phyloP scores from a whole-genome alignment of 2,797 vertebrate genomes.

The Garrulus glandarius region DNA sequence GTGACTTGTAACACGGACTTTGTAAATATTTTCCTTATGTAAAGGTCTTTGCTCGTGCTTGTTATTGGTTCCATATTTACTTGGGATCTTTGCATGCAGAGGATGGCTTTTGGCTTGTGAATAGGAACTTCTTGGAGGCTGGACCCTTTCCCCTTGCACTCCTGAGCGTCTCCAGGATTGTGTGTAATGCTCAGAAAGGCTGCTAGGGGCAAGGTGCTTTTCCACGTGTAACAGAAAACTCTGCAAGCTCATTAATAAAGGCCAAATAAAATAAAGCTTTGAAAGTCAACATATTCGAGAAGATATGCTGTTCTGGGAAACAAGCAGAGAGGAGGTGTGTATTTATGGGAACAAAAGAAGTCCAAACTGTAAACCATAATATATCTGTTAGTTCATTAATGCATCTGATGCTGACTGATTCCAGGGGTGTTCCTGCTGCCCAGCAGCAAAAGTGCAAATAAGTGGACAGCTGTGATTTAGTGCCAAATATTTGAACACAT shows the following conservation, averaged over 20 bases:
- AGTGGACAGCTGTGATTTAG: slow-evolving; percentile 47
- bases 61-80: slow-evolving; percentile 28
- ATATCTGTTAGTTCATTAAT: slow-evolving; percentile 30
- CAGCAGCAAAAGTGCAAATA: slow-evolving; percentile 48
- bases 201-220: neutral
- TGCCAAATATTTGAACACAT: slow-evolving; percentile 44
- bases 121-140: neutral
- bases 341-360: slow-evolving; percentile 7
- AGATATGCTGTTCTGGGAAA: neutral
- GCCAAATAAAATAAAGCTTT: neutral
- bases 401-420: slow-evolving; percentile 22
- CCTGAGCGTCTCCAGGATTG: neutral
- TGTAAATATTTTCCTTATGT: neutral
- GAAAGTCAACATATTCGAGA: neutral
- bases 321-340: neutral
- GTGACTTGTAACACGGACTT: neutral
- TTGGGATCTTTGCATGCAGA: neutral
- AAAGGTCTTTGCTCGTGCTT: neutral
- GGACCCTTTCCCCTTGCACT: neutral
- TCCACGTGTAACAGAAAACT: accelerated
- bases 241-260: neutral
- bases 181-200: neutral
- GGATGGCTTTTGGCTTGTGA: neutral
- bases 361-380: neutral
- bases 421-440: slow-evolving; percentile 38